Evolutionary conservation across 2,113 vertebrate species (phyloP).

Genomic region (Nothocercus julius): DNA sequence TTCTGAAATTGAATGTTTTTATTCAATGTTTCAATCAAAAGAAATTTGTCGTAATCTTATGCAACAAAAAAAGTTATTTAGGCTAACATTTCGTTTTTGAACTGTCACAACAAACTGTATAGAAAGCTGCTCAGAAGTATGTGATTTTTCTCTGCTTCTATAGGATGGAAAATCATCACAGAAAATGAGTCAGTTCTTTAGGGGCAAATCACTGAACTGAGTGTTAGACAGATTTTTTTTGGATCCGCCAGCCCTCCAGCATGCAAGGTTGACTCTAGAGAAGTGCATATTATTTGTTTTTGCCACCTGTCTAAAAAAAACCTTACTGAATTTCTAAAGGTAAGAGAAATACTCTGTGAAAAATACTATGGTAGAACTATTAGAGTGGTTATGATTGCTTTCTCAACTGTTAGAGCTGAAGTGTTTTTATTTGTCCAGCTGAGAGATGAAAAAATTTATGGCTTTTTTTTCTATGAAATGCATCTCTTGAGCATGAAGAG

Average conservation of each 20-base stretch:
- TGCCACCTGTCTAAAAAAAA: background rate
- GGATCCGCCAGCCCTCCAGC: background rate
- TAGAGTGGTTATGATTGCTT: background rate
- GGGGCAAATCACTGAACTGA: background rate
- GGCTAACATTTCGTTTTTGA: background rate
- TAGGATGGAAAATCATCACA: background rate
- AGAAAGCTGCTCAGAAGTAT: background rate
- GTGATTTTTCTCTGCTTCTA: slow-evolving; percentile 8
- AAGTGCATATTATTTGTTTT: background rate
- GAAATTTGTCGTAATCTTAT: background rate
- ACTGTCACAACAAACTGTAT: background rate
- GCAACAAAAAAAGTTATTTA: slow-evolving; percentile 18
- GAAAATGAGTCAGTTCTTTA: slow-evolving; percentile 45
- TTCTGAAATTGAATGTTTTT: background rate
- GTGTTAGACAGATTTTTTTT: background rate
- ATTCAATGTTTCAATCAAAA: slow-evolving; percentile 18
- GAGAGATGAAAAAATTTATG: background rate
- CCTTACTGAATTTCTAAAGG: background rate
- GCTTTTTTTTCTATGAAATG: background rate
- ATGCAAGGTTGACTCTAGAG: background rate
- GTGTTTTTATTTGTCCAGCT: background rate
- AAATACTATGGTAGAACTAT: slow-evolving; percentile 7
- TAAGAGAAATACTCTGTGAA: background rate
- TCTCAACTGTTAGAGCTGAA: background rate
- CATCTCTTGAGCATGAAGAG: background rate